Evolutionary conservation across 2,888 invertebrate species (phyloP).

Genomic region (Venusia cambrica): DNA sequence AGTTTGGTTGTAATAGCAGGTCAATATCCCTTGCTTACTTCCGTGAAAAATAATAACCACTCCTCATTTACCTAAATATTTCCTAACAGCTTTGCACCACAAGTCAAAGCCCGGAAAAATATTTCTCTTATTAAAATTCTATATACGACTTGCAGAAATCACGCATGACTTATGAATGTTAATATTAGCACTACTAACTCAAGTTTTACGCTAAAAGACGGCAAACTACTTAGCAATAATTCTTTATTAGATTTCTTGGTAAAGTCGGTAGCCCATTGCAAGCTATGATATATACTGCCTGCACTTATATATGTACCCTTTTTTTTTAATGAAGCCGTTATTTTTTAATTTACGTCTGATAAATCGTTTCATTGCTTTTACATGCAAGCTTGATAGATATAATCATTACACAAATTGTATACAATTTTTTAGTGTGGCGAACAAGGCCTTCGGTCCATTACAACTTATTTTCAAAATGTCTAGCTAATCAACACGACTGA

Average conservation of each 20-base stretch:
- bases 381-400: too few relatives aligned
- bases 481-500: too few relatives aligned
- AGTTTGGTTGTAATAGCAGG: too few relatives aligned
- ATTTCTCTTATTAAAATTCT: constrained; percentile 14
- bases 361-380: too few relatives aligned
- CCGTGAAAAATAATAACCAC: too few relatives aligned
- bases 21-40: too few relatives aligned
- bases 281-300: constrained; percentile 4
- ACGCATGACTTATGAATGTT: constrained; percentile 13
- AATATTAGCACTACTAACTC: constrained; percentile 3
- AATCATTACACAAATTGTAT: neutral
- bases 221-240: constrained; percentile 16
- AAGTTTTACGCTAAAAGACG: constrained; percentile 10
- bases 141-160: constrained; percentile 6
- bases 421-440: constrained; percentile 2
- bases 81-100: constrained; percentile 3
- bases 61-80: too few relatives aligned
- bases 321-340: too few relatives aligned
- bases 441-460: too few relatives aligned
- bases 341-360: too few relatives aligned
- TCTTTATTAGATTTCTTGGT: constrained; percentile 8
- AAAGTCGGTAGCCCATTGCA: constrained; percentile 4
- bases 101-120: constrained; percentile 7
- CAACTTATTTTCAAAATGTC: too few relatives aligned
- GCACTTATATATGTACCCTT: too few relatives aligned